Evolutionary conservation across 2,888 invertebrate species (phyloP).

Genomic region (Diaprepes abbreviatus): DNA sequence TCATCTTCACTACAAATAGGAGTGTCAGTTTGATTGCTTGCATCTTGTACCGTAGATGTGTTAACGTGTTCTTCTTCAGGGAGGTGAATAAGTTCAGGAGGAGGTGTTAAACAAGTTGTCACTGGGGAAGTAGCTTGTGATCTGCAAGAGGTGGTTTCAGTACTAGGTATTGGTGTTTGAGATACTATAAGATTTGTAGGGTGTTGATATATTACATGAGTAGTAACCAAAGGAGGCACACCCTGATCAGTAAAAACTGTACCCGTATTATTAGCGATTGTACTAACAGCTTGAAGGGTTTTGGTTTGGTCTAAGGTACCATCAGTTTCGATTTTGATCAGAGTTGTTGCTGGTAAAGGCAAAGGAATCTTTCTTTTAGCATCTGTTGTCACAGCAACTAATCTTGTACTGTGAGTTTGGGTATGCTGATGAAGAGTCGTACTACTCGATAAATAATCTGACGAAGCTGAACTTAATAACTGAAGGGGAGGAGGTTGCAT

Average conservation of each 20-base stretch:
- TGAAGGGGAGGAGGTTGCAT: conserved; percentile 78
- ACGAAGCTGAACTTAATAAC: conserved; percentile 66
- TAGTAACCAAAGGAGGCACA: conserved; percentile 70
- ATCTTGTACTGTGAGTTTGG: conserved; percentile 77
- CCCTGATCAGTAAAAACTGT: conserved; percentile 67
- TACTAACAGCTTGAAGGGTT: conserved; percentile 64
- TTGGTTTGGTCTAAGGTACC: conserved; percentile 66
- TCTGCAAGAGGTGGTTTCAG: conserved; percentile 62
- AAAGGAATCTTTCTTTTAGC: conserved; percentile 69
- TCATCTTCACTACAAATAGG: conserved; percentile 79
- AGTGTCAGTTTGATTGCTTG: conserved; percentile 87
- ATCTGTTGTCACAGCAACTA: conserved; percentile 75
- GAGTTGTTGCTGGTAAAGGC: conserved; percentile 68
- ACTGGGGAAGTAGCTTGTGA: conserved; percentile 69
- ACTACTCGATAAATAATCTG: conserved; percentile 73
- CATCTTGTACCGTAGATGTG: conserved; percentile 75
- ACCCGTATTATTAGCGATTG: conserved; percentile 63
- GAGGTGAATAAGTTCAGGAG: conserved; percentile 67
- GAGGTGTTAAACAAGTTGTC: conserved; percentile 75
- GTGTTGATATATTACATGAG: conserved; percentile 72
- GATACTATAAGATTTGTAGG: conserved; percentile 65
- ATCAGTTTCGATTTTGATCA: conserved; percentile 83
- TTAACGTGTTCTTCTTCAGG: conserved; percentile 64
- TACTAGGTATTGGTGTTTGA: conserved; percentile 56
- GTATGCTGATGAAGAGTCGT: conserved; percentile 77